Evolutionary conservation across 2,888 invertebrate species (phyloP).

Genomic region (Carterocephalus palaemon): DNA sequence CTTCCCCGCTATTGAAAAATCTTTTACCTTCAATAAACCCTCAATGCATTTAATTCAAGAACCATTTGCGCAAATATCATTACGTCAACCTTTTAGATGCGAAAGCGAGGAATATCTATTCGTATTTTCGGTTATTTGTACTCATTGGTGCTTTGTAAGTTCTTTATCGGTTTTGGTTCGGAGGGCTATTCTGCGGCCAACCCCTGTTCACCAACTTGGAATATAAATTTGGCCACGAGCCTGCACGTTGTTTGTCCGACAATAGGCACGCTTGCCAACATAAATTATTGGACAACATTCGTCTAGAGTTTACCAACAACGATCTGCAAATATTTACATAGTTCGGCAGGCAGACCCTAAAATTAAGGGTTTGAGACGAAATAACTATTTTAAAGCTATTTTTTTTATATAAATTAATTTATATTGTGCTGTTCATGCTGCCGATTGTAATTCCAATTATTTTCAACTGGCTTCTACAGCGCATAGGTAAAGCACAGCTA

Average conservation of each 20-base stretch:
- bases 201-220: slow-evolving; percentile 54
- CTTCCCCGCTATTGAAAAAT: slow-evolving; percentile 41
- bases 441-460: no score
- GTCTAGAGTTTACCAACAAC: slow-evolving; percentile 53
- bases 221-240: slow-evolving; percentile 62
- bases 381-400: neutral
- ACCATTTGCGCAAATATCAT: neutral
- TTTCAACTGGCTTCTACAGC: no score
- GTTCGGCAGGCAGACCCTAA: slow-evolving; percentile 33
- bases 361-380: slow-evolving; percentile 4
- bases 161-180: slow-evolving; percentile 48
- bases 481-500: no score
- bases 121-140: slow-evolving; percentile 41
- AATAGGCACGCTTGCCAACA: slow-evolving; percentile 60
- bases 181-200: slow-evolving; percentile 46
- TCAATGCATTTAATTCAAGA: slow-evolving; percentile 5
- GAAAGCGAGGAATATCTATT: slow-evolving; percentile 27
- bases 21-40: slow-evolving; percentile 1
- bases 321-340: slow-evolving; percentile 56
- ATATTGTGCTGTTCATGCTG: no score
- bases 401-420: no score
- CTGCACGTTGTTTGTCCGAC: slow-evolving; percentile 58
- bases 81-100: slow-evolving; percentile 7
- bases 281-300: slow-evolving; percentile 66
- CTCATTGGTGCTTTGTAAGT: slow-evolving; percentile 53